Evolutionary conservation across 2,113 vertebrate genomes (phyloP), one percentile per base, ranked within the genome.

Genomic region (Ctenomys sociabilis): DNA sequence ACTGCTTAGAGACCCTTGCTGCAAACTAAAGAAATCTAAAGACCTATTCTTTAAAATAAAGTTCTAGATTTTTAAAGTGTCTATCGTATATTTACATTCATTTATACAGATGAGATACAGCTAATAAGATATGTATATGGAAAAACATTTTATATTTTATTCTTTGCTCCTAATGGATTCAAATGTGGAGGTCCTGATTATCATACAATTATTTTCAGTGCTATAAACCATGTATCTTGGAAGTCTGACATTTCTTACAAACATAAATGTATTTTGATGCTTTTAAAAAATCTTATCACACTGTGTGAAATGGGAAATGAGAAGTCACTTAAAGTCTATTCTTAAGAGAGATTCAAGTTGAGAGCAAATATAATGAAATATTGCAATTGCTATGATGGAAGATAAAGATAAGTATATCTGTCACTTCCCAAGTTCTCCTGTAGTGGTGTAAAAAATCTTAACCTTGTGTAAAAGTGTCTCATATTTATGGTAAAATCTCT

Each of bases 391-490:
- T 40, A n/a, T 95, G 61, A 83, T 94, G 49, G 96, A 96, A 24
- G 21, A 91, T 63, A 91, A 22, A 32, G 35, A 78, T 68, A 12
- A 84, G 22, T 88, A 61, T 72, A 95, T 95, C 92, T 97, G 80
- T 95, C 97, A 85, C 85, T 93, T 97, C 77, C 75, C 87, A 95
- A 98, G 95, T 96, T 68, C 85, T n/a, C 9, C 85, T 68, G 86
- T 72, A 96, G 9, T 24, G 16, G 0, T 88, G 70, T 95, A 73
- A 97, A 95, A 91, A 90, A 94, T 93, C 32, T 88, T 95, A 95
- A 97, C 94, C 54, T 95, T 40, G 9, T 52, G 57, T 77, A 90
- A 32, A 95, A 91, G 19, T 66, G 63, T 90, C 21, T 91, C 85
- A 19, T 70, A 78, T 80, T 97, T 72, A 54, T 59, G 21, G 24